Percentiles rank a stretch among this genome's conserved stretches.
Evolutionary conservation across 2,888 invertebrate species (phyloP).

Genomic region (Plemyria rubiginata): DNA sequence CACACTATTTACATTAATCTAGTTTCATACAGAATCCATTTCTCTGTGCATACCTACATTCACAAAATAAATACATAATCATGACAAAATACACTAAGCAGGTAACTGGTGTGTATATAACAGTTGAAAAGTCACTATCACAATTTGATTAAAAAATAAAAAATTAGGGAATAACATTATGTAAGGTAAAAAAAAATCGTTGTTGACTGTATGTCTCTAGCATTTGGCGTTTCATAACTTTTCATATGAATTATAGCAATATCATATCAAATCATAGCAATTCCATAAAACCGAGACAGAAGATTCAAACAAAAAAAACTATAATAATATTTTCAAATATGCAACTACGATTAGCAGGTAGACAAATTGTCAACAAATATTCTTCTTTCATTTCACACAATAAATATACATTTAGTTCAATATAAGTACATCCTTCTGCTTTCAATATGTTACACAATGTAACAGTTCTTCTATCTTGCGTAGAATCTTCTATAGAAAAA

Average conservation of each 20-base stretch:
- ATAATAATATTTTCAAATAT: too few relatives aligned
- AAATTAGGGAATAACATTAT: not conserved
- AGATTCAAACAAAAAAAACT: too few relatives aligned
- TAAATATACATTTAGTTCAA: not conserved
- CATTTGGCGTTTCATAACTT: too few relatives aligned
- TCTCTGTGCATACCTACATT: slow-evolving; percentile 16
- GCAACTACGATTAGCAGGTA: too few relatives aligned
- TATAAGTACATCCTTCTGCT: not conserved
- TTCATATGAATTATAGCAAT: too few relatives aligned
- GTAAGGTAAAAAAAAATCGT: not conserved
- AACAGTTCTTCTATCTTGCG: slow-evolving; percentile 48
- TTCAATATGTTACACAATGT: slow-evolving; percentile 29
- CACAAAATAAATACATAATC: slow-evolving; percentile 17
- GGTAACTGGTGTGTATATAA: slow-evolving; percentile 20
- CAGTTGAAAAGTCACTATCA: slow-evolving; percentile 22
- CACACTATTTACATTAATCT: slow-evolving; percentile 26
- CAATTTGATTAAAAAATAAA: slow-evolving; percentile 20
- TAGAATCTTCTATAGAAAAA: slow-evolving; percentile 57
- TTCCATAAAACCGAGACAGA: too few relatives aligned
- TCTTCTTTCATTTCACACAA: not conserved
- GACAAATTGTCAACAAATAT: not conserved
- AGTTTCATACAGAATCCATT: slow-evolving; percentile 23
- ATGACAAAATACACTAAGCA: slow-evolving; percentile 4
- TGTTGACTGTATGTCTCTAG: not conserved
- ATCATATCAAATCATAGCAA: too few relatives aligned